These are phyloP conservation scores for Sphaerophoria taeniata DNA, from an alignment of 2,888 invertebrate species.

Conservation along the genomic window DNA sequence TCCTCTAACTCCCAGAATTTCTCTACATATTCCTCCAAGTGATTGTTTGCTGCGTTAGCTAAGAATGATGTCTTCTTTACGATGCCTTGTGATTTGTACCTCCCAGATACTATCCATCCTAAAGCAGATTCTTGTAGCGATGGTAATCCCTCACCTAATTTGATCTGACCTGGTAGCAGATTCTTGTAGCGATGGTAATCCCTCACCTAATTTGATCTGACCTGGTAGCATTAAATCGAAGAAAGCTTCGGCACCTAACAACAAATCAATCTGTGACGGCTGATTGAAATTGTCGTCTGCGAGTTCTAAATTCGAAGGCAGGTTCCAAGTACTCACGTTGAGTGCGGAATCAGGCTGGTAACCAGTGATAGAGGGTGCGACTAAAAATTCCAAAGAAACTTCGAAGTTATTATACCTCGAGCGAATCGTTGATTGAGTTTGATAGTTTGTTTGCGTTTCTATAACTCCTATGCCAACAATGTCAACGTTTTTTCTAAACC, in stretches of 20 bases:
- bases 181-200: not conserved
- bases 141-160: no score
- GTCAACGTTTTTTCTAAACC: constrained; percentile 1
- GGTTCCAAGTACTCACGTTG: not conserved
- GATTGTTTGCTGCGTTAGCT: not conserved
- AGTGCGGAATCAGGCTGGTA: constrained; percentile 25
- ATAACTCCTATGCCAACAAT: constrained; percentile 13
- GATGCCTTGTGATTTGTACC: not conserved
- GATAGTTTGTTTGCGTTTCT: constrained; percentile 5
- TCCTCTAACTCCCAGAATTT: constrained; percentile 34
- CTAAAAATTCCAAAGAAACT: constrained; percentile 1
- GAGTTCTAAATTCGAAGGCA: not conserved
- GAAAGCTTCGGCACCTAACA: constrained; percentile 23
- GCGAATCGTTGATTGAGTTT: constrained; percentile 7
- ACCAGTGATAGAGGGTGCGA: not conserved
- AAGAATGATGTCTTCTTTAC: not conserved
- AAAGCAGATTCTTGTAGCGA: no score
- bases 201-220: constrained; percentile 12
- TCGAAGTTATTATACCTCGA: constrained; percentile 22
- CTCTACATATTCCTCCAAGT: not conserved
- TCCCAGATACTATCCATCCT: constrained; percentile 40
- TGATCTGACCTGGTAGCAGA: no score
- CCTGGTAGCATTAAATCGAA: constrained; percentile 17
- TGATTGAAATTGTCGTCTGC: constrained; percentile 21
- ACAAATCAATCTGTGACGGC: constrained; percentile 9